Percentiles rank a stretch among this genome's conserved stretches.
Evolutionary conservation across 2,113 vertebrate species (phyloP).

Genomic region (Elgaria multicarinata): DNA sequence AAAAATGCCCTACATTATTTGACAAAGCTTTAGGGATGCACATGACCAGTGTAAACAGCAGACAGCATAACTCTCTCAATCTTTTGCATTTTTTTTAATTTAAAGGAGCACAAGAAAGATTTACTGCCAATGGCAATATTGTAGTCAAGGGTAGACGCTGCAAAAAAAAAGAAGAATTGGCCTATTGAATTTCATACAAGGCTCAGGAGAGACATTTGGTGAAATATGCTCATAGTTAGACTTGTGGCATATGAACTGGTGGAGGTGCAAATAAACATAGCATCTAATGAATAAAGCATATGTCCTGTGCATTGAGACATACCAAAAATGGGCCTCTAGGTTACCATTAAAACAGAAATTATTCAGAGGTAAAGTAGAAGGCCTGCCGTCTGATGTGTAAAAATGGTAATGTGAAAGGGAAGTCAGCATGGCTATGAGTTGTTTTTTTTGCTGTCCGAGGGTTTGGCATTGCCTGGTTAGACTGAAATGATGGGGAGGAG

Average conservation of each 20-base stretch:
- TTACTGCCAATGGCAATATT: constrained; percentile 18
- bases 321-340: constrained; percentile 50
- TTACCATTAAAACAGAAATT: constrained; percentile 38
- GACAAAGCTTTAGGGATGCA: neutral
- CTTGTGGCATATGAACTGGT: constrained; percentile 25
- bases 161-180: constrained; percentile 15
- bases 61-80: neutral
- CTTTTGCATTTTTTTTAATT: constrained; percentile 16
- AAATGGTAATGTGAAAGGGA: neutral
- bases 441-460: constrained; percentile 25
- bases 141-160: neutral
- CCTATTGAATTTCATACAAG: constrained; percentile 27
- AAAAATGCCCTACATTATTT: neutral
- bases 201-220: constrained; percentile 35
- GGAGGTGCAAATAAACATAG: constrained; percentile 20
- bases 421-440: constrained; percentile 6
- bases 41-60: neutral
- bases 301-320: constrained; percentile 32
- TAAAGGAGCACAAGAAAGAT: neutral
- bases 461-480: neutral
- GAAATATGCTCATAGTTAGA: neutral
- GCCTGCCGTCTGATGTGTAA: neutral
- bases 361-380: constrained; percentile 34
- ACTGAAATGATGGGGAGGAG: neutral
- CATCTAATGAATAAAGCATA: constrained; percentile 41